These are phyloP conservation scores for Frankliniella intonsa DNA, from an alignment of 2,888 invertebrate genomes.

Conservation along the genomic window DNA sequence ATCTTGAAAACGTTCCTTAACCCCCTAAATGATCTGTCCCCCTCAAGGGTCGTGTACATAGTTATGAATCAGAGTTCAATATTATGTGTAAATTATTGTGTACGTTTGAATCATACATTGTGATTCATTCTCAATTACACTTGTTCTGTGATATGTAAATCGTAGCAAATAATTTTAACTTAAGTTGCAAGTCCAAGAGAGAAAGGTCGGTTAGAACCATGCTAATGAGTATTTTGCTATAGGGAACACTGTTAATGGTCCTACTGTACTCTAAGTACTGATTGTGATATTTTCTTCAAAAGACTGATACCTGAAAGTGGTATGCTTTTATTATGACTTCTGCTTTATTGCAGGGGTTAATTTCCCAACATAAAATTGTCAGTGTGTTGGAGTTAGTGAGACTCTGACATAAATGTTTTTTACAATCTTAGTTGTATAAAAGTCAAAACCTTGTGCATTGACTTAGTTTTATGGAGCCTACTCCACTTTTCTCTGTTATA, in stretches of 20 bases:
- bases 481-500: conserved; percentile 33
- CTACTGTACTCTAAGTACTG: conserved; percentile 35
- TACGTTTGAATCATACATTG: conserved; percentile 35
- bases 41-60: conserved; percentile 41
- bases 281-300: conserved; percentile 52
- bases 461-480: conserved; percentile 32
- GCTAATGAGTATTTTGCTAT: conserved; percentile 47
- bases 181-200: conserved; percentile 41
- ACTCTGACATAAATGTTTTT: conserved; percentile 35
- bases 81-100: conserved; percentile 39
- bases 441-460: conserved; percentile 29
- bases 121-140: conserved; percentile 39
- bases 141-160: conserved; percentile 51
- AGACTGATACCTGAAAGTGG: conserved; percentile 46
- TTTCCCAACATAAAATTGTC: conserved; percentile 29
- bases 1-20: conserved; percentile 37
- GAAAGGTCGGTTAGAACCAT: conserved; percentile 42
- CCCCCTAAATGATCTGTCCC: conserved; percentile 41
- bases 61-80: conserved; percentile 37
- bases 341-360: conserved; percentile 1
- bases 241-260: conserved; percentile 38
- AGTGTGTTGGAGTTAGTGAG: conserved; percentile 31
- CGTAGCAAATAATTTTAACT: conserved; percentile 42
- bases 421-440: conserved; percentile 33
- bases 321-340: conserved; percentile 31